Conservation (phyloP, 1,140 invertebrate genomes). For the Leptestheria dahalacensis region DNA sequence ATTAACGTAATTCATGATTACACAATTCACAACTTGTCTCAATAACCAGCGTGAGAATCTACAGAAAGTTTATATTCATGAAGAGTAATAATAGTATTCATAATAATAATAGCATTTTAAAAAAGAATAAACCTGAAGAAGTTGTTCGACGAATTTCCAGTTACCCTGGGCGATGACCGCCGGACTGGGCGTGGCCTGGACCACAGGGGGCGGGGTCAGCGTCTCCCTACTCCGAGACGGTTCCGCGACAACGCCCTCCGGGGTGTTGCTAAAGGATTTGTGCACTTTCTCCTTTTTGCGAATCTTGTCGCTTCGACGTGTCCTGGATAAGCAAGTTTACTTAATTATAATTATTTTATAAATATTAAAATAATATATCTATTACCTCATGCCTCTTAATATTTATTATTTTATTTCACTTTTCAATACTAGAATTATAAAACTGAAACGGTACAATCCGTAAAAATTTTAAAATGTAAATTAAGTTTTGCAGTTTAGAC, state of each 20-base stretch:
- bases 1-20: too few species aligned
- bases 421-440: too few species aligned
- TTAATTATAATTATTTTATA: constrained; percentile 10
- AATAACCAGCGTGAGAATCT: too few species aligned
- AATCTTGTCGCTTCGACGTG: constrained; percentile 21
- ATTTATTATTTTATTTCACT: too few species aligned
- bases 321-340: constrained; percentile 19
- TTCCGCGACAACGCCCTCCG: background rate
- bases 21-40: too few species aligned
- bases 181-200: constrained; percentile 46
- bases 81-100: too few species aligned
- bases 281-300: constrained; percentile 25
- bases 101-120: background rate
- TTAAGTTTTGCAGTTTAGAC: too few species aligned
- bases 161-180: constrained; percentile 91
- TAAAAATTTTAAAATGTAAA: too few species aligned
- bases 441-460: too few species aligned
- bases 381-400: background rate
- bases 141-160: constrained; percentile 94
- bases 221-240: background rate
- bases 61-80: too few species aligned
- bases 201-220: constrained; percentile 21
- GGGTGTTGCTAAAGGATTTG: constrained; percentile 9
- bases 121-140: constrained; percentile 56
- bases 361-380: background rate